A percentile compares a stretch with the other conserved stretches of the same genome.
phyloP scores from a whole-genome alignment of 2,113 vertebrate genomes.

The Plectropomus leopardus region DNA sequence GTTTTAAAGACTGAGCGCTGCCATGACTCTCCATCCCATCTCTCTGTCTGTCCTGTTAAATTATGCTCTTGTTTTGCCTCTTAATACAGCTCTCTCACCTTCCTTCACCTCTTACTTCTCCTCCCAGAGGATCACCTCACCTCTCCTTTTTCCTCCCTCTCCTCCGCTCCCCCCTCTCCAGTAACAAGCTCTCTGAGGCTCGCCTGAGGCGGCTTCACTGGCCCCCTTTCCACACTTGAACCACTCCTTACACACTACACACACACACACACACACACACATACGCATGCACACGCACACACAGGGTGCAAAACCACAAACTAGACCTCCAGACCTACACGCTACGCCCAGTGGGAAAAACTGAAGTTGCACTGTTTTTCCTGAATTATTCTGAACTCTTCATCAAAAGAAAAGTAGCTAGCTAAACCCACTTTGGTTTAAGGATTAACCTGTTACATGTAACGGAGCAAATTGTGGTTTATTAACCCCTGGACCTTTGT shows the following conservation, averaged over 20 bases:
- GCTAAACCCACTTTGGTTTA: not conserved
- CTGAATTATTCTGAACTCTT: not conserved
- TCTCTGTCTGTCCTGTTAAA: not conserved
- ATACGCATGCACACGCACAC: not conserved
- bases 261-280: not conserved
- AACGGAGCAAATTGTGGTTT: too few relatives aligned
- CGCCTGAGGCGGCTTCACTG: not conserved
- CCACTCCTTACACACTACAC: not conserved
- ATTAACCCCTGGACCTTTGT: too few relatives aligned
- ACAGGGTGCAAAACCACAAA: slow-evolving; percentile 3
- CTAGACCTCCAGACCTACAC: not conserved
- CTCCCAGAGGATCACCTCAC: not conserved
- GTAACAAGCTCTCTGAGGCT: slow-evolving; percentile 35
- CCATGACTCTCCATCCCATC: not conserved
- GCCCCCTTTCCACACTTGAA: slow-evolving; percentile 7
- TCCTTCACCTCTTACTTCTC: not conserved
- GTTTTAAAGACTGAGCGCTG: not conserved
- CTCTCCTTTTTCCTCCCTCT: not conserved
- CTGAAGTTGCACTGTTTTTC: not conserved
- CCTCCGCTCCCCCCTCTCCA: not conserved
- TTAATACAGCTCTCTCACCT: not conserved
- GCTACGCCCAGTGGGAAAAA: not conserved
- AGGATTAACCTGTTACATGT: too few relatives aligned
- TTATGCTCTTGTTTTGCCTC: not conserved
- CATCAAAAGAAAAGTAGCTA: not conserved